Evolutionary conservation across 2,797 vertebrate species (phyloP), one percentile per base, ranked within the genome.

Genomic region (Xiphophorus birchmanni): DNA sequence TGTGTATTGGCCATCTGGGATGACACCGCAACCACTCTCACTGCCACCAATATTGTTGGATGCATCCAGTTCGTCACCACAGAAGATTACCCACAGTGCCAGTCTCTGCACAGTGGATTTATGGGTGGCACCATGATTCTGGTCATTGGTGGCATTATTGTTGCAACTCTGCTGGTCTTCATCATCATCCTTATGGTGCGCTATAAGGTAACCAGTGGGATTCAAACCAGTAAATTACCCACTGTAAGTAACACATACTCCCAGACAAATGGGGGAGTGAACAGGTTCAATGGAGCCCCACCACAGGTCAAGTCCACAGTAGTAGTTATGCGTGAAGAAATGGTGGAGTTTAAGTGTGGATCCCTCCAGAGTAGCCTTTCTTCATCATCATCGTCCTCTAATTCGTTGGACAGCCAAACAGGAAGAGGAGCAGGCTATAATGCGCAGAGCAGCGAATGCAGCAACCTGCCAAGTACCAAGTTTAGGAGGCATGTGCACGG

Each of bases 1-100:
- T 99, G 99, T 0, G 98, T 99, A 73, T 91, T 99, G 93, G 98
- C 98, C 88, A 98, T 99, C 94, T 99, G 98, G 97, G 98, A 99
- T 4, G 99, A 99, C 95, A 97, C 96, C 0, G 97, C 97, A 86
- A 99, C 99, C 0, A 98, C 97, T 0, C 97, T 99, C 85, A 99
- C 98, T 0, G 99, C 98, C 91, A 99, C 99, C 92, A 99, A 99
- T 84, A 96, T 99, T 11, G 97, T 99, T 21, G 99, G 99, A 82
- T 99, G 99, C 0, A 96, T 97, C 88, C 97, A 98, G 93, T 99
- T 99, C 93, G 92, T 97, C 94, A 99, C 99, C 88, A 96, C 95
- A 78, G 98, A 98, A 32, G 98, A 99, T 88, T 98, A 99, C 87
- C 96, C 97, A 0, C 97, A 98, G 90, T 99, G 98, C 91, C 97